These are phyloP conservation scores for Megathymus violae DNA, from an alignment of 1,140 invertebrate species.

Conservation along the genomic window DNA sequence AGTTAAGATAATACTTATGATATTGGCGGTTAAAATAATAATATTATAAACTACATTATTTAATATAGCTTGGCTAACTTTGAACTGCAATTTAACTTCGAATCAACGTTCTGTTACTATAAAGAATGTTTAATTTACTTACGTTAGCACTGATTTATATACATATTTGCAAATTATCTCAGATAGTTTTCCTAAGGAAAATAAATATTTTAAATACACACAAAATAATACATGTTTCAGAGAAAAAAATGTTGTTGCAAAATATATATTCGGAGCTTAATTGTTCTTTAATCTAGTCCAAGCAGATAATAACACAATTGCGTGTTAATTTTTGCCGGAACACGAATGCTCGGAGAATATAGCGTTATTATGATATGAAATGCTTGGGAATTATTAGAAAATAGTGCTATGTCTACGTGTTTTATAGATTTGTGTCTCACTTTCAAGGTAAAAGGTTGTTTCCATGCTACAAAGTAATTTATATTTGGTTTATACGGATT, in stretches of 20 bases:
- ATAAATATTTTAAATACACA: too few relatives aligned
- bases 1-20: background rate
- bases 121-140: too few relatives aligned
- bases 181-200: too few relatives aligned
- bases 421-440: constrained; percentile 54
- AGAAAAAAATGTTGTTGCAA: too few relatives aligned
- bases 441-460: constrained; percentile 67
- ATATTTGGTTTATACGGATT: background rate
- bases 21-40: background rate
- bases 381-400: constrained; percentile 10
- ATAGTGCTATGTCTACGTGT: constrained; percentile 11
- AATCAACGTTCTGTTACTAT: too few relatives aligned
- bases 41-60: background rate
- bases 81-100: background rate
- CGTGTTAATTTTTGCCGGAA: background rate
- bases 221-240: too few relatives aligned
- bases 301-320: too few relatives aligned
- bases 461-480: constrained; percentile 23
- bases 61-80: background rate
- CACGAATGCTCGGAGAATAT: constrained; percentile 18
- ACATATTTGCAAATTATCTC: too few relatives aligned
- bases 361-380: background rate
- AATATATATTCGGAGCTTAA: background rate
- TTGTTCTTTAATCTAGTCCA: background rate
- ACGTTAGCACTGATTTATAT: too few relatives aligned